phyloP scores from a whole-genome alignment of 2,113 vertebrate genomes.

The Gallinago jamesoni region DNA sequence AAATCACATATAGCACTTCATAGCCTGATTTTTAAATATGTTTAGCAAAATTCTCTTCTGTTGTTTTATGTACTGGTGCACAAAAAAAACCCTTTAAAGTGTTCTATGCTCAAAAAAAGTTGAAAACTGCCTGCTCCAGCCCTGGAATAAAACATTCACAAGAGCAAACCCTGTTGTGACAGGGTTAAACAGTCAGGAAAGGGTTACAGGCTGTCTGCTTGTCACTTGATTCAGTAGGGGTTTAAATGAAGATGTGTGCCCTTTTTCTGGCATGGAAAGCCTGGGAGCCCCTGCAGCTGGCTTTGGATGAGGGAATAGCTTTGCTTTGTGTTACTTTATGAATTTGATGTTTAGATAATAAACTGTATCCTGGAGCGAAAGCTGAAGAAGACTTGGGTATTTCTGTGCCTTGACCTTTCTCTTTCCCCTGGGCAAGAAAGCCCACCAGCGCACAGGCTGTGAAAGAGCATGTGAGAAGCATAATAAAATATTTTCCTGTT shows the following conservation, averaged over 20 bases:
- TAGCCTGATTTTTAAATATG: neutral
- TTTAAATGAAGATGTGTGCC: constrained; percentile 53
- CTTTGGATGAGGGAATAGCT: constrained; percentile 47
- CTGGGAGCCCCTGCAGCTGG: constrained; percentile 53
- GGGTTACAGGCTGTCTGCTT: constrained; percentile 43
- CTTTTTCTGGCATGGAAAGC: constrained; percentile 53
- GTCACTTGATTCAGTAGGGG: constrained; percentile 37
- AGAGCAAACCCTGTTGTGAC: neutral
- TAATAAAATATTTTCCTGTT: constrained; percentile 27
- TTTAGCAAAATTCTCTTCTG: neutral
- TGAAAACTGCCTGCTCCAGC: neutral
- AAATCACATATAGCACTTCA: neutral
- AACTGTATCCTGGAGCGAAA: neutral
- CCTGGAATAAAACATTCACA: neutral
- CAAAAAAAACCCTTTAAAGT: neutral
- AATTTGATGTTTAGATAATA: constrained; percentile 59
- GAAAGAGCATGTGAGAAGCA: neutral
- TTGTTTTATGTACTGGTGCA: neutral
- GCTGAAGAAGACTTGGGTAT: constrained; percentile 41
- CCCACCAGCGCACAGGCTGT: constrained; percentile 19
- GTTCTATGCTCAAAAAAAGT: neutral
- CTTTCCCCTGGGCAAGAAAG: constrained; percentile 17
- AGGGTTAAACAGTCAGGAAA: constrained; percentile 37
- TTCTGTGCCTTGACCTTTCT: constrained; percentile 48
- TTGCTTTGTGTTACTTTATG: constrained; percentile 51